Percentiles rank a stretch among this genome's conserved stretches.
phyloP scores from a whole-genome alignment of 2,797 vertebrate genomes.

The Leptatherina wallacei region DNA sequence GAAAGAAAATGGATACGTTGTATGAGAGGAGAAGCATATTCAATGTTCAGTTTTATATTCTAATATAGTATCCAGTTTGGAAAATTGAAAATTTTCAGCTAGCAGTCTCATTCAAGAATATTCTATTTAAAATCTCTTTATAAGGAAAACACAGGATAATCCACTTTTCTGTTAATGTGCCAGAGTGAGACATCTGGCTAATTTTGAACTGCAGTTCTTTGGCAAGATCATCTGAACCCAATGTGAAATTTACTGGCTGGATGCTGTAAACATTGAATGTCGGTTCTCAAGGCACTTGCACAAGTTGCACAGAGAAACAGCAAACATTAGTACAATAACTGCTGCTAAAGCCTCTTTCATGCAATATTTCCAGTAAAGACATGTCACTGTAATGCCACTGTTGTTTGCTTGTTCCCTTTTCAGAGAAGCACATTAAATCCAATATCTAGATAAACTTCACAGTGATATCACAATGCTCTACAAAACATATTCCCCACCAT shows the following conservation, averaged over 20 bases:
- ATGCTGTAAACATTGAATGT: neutral
- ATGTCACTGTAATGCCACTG: neutral
- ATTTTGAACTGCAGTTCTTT: neutral
- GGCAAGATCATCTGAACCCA: neutral
- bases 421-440: too few species aligned
- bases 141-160: neutral
- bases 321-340: neutral
- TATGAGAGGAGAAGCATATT: neutral
- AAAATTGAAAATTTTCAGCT: neutral
- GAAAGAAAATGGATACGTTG: neutral
- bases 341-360: too few species aligned
- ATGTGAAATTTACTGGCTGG: neutral
- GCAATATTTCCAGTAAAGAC: neutral
- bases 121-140: neutral
- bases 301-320: neutral
- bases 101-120: neutral
- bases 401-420: neutral
- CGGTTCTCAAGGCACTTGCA: neutral
- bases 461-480: too few species aligned
- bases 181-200: fast-evolving
- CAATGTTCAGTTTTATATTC: constrained; percentile 6
- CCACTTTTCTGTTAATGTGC: neutral
- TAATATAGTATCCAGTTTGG: neutral
- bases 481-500: neutral
- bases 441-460: too few species aligned